phyloP scores from a whole-genome alignment of 2,888 invertebrate genomes.

The Torymus tubicola region DNA sequence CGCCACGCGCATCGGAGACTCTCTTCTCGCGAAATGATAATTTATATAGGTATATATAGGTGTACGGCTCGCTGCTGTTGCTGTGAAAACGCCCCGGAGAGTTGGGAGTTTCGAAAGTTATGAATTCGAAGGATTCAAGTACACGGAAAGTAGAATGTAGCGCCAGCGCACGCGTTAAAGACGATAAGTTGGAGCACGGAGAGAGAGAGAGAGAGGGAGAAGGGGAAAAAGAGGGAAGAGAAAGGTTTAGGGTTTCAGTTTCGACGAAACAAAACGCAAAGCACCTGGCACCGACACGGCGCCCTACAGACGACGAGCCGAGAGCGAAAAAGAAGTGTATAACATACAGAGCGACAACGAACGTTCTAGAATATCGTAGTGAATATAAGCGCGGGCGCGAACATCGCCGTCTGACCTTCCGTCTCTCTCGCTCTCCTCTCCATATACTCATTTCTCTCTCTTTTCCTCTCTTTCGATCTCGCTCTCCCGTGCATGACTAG shows the following conservation, averaged over 20 bases:
- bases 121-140: slow-evolving; percentile 12
- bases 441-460: slow-evolving; percentile 12
- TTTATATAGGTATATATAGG: too few species aligned
- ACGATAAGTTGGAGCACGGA: slow-evolving; percentile 29
- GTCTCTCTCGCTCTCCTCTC: slow-evolving; percentile 16
- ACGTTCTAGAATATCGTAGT: slow-evolving; percentile 53
- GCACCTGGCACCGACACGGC: slow-evolving; percentile 51
- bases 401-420: slow-evolving; percentile 44
- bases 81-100: background rate
- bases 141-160: background rate
- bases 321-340: slow-evolving; percentile 30
- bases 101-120: slow-evolving; percentile 8
- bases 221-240: background rate
- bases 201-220: background rate
- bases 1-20: too few species aligned
- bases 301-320: slow-evolving; percentile 14
- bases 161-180: slow-evolving; percentile 12
- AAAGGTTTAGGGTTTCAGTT: slow-evolving; percentile 51
- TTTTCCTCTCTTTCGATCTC: slow-evolving; percentile 45
- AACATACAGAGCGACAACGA: background rate
- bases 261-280: slow-evolving; percentile 49
- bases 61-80: too few species aligned
- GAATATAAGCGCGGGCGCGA: slow-evolving; percentile 25
- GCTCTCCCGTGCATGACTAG: background rate
- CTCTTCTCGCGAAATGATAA: too few species aligned